Evolutionary conservation across 2,113 vertebrate genomes (phyloP), one percentile per base, ranked within the genome.

Genomic region (Oncorhynchus mykiss): DNA sequence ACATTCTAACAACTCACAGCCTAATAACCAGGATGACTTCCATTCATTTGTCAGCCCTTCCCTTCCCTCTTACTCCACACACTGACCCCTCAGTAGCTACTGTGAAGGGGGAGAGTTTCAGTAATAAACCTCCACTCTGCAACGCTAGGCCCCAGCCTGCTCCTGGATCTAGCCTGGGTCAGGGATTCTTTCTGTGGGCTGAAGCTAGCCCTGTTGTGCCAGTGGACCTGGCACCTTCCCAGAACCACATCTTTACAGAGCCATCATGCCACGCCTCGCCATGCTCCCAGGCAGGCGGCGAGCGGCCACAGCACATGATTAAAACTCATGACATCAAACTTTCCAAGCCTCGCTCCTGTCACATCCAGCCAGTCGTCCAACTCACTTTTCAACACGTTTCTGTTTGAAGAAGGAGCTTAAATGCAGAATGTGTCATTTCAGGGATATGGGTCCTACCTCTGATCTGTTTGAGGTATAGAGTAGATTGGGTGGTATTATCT

Each of bases 291-390:
- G 82, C 77, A 49, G 60, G 11, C 60, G 16, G 60, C 73, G 54
- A 18, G 16, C 16, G 4, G 82, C 89, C 88, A 45, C 88, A 87
- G 68, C 82, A 76, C 82, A 86, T 87, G 85, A 90, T 89, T 90
- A 88, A 90, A 90, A 90, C 76, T 83, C 87, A 90, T 91, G 91
- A 91, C 90, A 90, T 90, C 89, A 90, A 89, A 91, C 87, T 92
- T 91, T 92, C 91, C 90, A 86, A 89, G 81, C 31, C 67, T 39
- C 67, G 29, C 18, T 34, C 59, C 88, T 88, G 87, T 90, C 85
- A 91, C 84, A 54, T 54, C 4, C 51, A 54, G 51, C 51, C 51
- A 54, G 51, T 14, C 51, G 77, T 84, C 77, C 59, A 6, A 72
- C 74, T 87, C 76, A 70, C 72, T 80, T 86, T 82, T 78, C 78